Evolutionary conservation across 2,113 vertebrate species (phyloP).

Genomic region (Corynorhinus townsendii): DNA sequence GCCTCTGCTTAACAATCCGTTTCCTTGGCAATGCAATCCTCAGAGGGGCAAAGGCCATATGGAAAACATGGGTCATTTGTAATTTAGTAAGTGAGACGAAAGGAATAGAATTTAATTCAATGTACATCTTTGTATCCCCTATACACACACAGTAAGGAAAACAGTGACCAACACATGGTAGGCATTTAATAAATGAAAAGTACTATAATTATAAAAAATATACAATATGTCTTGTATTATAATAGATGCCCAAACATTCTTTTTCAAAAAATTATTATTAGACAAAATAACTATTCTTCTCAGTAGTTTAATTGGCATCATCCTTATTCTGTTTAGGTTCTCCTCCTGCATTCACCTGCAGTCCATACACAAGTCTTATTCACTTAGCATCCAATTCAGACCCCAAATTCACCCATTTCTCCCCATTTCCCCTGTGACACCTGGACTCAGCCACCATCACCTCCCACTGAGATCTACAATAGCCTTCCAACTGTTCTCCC

Average conservation of each 20-base stretch:
- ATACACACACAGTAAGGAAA: neutral
- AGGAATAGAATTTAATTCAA: slow-evolving; percentile 27
- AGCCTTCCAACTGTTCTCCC: neutral
- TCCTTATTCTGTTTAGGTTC: neutral
- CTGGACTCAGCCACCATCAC: neutral
- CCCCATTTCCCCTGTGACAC: too few species aligned
- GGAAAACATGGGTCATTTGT: slow-evolving; percentile 51
- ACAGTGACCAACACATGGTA: neutral
- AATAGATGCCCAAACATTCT: neutral
- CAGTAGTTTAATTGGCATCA: too few species aligned
- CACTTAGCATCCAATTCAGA: neutral
- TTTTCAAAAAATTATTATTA: neutral
- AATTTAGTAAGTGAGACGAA: slow-evolving; percentile 39
- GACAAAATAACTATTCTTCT: neutral
- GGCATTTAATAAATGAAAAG: neutral
- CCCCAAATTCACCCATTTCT: neutral
- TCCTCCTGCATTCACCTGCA: rapidly evolving
- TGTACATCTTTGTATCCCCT: neutral
- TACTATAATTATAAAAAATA: neutral
- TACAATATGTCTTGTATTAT: neutral
- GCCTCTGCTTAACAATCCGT: slow-evolving; percentile 51
- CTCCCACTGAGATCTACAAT: neutral
- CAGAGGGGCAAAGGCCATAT: slow-evolving; percentile 49
- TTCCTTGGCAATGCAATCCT: slow-evolving; percentile 66
- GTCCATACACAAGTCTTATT: neutral